Base-by-base conservation (phyloP, 2,888 invertebrate species). In the Beris chalybata region DNA sequence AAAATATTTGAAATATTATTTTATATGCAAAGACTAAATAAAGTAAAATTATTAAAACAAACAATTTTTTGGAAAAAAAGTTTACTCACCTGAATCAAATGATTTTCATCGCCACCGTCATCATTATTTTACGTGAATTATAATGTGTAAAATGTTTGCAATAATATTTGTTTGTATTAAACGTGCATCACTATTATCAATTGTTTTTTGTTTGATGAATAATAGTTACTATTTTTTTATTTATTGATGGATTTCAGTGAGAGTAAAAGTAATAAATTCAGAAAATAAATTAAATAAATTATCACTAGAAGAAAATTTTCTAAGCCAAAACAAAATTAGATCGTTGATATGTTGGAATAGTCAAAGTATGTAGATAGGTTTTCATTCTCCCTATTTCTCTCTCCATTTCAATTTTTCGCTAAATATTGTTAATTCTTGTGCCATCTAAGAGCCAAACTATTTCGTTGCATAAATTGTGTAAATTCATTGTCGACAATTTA, bases 171-270 rank as follows among this genome's bases (percentile, higher is more conserved):
- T 50, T 52, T 32, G 43, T 52, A 61, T 7, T 38, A 50, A 52
- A 52, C 32, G 61, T 61, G 61, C 61, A 61, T 30, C 32, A 13
- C 61, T 61, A 61, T 38, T 29, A 61, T 43, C n/a, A 47, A 52
- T 6, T 52, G 15, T 52, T 44, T 44, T 15, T 47, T 47, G 12
- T 50, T 15, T 50, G 9, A 13, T 50, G 50, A 50, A 50, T 9
- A 50, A 50, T 50, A 38, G 22, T 22, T 22, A 47, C 15, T 47
- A 29, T 15, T 50, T 29, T n/a, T 50, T 15, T 15, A 15, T 22
- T 50, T 47, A 12, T 12, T n/a, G 15, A 15, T 47, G n/a, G 13
- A 11, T 9, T 15, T 50, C 50, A 9, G 15, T n/a, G 15, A 50
- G 15, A 22, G 5, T 50, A 22, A 48, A 22, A 22, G 22, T 48